A percentile compares a stretch with the other conserved stretches of the same genome.
phyloP scores from a whole-genome alignment of 2,797 vertebrate species.

The Cirrhinus molitorella region DNA sequence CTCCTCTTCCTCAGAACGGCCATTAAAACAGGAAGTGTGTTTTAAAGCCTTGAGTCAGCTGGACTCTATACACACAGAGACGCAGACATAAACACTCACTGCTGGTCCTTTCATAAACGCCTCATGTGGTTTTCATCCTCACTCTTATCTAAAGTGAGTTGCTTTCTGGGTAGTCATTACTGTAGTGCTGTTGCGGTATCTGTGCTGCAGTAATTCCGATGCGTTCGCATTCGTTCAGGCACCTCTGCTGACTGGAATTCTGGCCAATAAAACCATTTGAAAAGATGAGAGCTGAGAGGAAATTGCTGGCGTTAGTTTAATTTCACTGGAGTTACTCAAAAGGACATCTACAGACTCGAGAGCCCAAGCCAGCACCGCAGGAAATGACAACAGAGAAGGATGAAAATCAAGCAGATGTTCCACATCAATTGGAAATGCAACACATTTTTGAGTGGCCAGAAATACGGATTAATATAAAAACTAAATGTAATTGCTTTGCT shows the following conservation, averaged over 20 bases:
- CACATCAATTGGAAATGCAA: not conserved
- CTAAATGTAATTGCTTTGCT: no score
- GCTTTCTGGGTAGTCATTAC: not conserved
- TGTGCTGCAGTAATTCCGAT: not conserved
- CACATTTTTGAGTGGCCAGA: not conserved
- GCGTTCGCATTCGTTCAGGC: not conserved
- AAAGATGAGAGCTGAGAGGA: not conserved
- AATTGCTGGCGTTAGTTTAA: not conserved
- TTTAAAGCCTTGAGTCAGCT: slow-evolving; percentile 9
- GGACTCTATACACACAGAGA: not conserved
- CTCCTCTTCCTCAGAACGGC: not conserved
- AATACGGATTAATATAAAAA: not conserved
- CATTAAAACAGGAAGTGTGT: not conserved
- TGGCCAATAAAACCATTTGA: slow-evolving; percentile 2
- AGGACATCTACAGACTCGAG: not conserved
- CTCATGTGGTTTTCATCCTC: not conserved
- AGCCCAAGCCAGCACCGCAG: not conserved
- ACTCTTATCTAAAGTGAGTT: slow-evolving; percentile 16
- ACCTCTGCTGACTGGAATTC: not conserved
- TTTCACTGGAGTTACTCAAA: not conserved
- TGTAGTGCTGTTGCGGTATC: not conserved
- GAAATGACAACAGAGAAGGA: not conserved
- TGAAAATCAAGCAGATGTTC: no score
- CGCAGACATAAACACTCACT: not conserved
- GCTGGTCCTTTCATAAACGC: not conserved